A percentile compares a stretch with the other conserved stretches of the same genome.
phyloP scores from a whole-genome alignment of 2,113 vertebrate genomes.

The Ceyx melanurus region DNA sequence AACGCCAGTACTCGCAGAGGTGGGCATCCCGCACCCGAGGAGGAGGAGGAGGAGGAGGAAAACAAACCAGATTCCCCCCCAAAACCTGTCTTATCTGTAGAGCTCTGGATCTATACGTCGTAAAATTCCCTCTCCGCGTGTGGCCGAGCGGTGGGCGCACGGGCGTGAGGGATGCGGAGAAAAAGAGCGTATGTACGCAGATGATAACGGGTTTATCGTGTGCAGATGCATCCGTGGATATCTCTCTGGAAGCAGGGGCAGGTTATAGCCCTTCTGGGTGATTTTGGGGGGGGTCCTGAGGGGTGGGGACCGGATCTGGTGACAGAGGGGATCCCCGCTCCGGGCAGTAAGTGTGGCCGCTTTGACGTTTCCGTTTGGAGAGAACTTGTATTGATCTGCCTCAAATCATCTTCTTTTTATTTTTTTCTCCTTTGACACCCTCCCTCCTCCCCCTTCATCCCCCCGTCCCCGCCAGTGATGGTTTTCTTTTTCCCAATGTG shows the following conservation, averaged over 20 bases:
- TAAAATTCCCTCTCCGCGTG: neutral
- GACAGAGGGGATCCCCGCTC: rapidly evolving
- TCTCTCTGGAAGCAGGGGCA: rapidly evolving
- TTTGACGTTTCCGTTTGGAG: neutral
- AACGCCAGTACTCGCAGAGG: constrained; percentile 68
- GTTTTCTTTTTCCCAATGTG: too few species aligned
- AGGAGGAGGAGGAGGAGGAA: too few species aligned
- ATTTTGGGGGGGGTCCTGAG: neutral
- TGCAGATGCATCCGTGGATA: neutral
- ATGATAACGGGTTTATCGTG: neutral
- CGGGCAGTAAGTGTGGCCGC: rapidly evolving
- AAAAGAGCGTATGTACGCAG: neutral
- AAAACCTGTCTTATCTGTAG: neutral
- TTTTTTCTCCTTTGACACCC: too few species aligned
- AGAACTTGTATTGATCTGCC: neutral
- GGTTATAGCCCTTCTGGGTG: neutral
- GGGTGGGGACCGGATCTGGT: neutral
- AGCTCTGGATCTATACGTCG: neutral
- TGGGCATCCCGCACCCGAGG: constrained; percentile 5
- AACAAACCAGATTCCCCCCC: neutral
- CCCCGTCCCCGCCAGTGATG: too few species aligned
- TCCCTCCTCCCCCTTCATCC: too few species aligned
- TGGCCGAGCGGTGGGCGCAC: neutral
- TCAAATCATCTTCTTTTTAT: neutral
- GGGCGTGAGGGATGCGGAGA: too few species aligned